These are phyloP conservation scores for Arctopsyche grandis DNA, from an alignment of 1,140 invertebrate genomes.

Conservation along the genomic window DNA sequence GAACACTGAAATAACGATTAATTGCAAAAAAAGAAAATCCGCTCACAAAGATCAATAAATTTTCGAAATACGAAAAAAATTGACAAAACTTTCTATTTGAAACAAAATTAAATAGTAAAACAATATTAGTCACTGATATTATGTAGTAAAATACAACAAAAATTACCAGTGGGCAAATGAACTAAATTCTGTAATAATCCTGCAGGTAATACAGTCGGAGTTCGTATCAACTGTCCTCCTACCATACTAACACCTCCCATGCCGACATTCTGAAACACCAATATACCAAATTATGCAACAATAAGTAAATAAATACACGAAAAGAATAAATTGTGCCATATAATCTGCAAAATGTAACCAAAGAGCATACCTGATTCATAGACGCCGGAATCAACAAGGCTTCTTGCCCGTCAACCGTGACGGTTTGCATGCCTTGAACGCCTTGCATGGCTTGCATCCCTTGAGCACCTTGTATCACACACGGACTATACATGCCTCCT, in stretches of 20 bases:
- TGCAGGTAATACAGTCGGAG: conserved; percentile 65
- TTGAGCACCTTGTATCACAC: conserved; percentile 59
- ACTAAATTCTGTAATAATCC: conserved; percentile 69
- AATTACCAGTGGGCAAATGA: conserved; percentile 62
- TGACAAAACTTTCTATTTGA: no score
- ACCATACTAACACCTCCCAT: conserved; percentile 65
- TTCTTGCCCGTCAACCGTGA: conserved; percentile 93
- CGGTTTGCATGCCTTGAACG: conserved; percentile 77
- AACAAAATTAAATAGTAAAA: no score
- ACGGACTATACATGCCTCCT: conserved; percentile 61
- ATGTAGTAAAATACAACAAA: background rate
- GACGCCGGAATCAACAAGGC: conserved; percentile 85
- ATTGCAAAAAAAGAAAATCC: no score
- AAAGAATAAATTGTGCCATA: background rate
- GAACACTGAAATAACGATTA: no score
- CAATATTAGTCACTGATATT: no score
- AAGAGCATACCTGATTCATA: conserved; percentile 56
- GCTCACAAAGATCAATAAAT: no score
- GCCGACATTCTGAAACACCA: conserved; percentile 63
- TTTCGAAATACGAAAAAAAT: no score
- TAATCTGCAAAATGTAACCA: no score
- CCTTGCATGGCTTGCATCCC: conserved; percentile 55
- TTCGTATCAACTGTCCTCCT: conserved; percentile 73
- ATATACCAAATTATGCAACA: background rate
- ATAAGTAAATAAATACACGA: background rate